Conservation (phyloP, 23 tunicate species). For the Trididemnum nubilum region DNA sequence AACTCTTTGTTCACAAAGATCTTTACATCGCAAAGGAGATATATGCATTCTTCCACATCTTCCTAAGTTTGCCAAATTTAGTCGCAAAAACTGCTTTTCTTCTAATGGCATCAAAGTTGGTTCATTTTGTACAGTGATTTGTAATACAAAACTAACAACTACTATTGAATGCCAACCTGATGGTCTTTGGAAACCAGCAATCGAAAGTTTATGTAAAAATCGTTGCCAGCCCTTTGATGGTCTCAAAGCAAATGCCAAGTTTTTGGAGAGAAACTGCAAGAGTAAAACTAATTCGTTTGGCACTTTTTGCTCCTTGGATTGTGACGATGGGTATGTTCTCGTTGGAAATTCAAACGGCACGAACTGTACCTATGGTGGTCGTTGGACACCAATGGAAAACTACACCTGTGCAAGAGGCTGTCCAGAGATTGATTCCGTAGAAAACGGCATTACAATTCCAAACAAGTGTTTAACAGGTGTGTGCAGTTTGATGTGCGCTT, state of each 20-base stretch:
- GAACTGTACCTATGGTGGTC: background rate
- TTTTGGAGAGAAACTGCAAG: background rate
- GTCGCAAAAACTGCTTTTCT: background rate
- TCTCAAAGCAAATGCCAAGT: background rate
- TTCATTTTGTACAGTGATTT: background rate
- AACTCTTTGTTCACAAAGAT: constrained; percentile 54
- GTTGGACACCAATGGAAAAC: background rate
- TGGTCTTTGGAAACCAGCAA: background rate
- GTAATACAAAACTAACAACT: background rate
- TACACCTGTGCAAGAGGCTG: background rate
- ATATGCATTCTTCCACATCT: background rate
- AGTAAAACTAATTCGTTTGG: background rate
- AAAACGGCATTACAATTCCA: background rate
- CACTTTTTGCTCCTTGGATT: background rate
- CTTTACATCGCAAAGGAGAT: background rate
- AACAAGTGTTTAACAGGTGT: background rate
- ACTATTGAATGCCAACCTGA: background rate
- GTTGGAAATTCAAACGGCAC: background rate
- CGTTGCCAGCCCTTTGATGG: background rate
- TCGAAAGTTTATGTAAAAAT: background rate
- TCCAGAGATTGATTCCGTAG: background rate
- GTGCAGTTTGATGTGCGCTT: background rate
- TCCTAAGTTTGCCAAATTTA: background rate
- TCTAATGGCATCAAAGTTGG: background rate
- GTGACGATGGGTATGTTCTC: background rate